These are phyloP conservation scores for Globicephala melas DNA, from an alignment of 2,113 vertebrate species.

Conservation along the genomic window DNA sequence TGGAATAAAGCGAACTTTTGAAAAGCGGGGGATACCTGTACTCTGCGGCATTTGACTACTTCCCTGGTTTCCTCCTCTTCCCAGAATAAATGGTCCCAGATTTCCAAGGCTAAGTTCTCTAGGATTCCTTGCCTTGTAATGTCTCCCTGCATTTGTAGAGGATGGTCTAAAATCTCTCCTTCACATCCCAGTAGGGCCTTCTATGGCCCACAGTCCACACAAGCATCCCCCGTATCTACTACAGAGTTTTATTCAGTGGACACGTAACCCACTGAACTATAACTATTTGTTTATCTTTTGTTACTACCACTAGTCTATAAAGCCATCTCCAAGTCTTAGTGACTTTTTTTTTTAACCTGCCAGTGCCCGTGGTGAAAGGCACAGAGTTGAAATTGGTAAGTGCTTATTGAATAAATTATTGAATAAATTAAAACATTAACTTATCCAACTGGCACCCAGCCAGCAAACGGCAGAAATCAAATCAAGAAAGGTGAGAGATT, in stretches of 20 bases:
- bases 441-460: neutral
- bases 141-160: neutral
- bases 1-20: neutral
- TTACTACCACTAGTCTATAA: neutral
- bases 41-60: neutral
- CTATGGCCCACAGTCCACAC: neutral
- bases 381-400: neutral
- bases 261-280: neutral
- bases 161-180: neutral
- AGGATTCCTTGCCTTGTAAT: neutral
- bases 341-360: neutral
- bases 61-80: neutral
- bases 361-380: neutral
- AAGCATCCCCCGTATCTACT: neutral
- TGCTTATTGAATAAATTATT: neutral
- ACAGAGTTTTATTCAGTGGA: neutral
- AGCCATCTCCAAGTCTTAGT: neutral
- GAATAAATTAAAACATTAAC: neutral
- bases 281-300: neutral
- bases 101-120: neutral
- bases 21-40: neutral
- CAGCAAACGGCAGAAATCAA: neutral
- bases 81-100: neutral
- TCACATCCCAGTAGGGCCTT: too few species aligned
- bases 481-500: conserved; percentile 3